Percentiles rank a stretch among this genome's conserved stretches.
phyloP scores from a whole-genome alignment of 2,888 invertebrate genomes.

The Clunio marinus region DNA sequence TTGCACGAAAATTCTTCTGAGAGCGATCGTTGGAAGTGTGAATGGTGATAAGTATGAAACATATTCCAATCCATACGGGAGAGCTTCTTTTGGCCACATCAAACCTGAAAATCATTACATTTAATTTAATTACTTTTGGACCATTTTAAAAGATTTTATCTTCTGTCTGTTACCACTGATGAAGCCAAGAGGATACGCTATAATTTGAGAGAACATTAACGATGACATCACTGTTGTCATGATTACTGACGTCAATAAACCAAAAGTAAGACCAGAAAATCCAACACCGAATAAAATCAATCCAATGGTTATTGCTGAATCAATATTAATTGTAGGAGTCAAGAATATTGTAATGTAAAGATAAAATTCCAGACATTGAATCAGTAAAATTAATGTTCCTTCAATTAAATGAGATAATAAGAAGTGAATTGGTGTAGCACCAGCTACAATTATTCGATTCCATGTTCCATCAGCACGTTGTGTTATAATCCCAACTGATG shows the following conservation, averaged over 20 bases:
- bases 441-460: slow-evolving; percentile 74
- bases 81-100: slow-evolving; percentile 58
- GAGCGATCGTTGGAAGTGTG: slow-evolving; percentile 64
- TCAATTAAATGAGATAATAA: slow-evolving; percentile 68
- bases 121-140: neutral
- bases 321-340: neutral
- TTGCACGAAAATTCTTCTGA: slow-evolving; percentile 64
- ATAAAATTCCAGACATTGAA: slow-evolving; percentile 53
- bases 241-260: slow-evolving; percentile 69
- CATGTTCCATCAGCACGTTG: slow-evolving; percentile 72
- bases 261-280: slow-evolving; percentile 71
- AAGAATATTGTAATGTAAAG: neutral
- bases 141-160: neutral
- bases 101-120: slow-evolving; percentile 49
- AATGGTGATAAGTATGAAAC: slow-evolving; percentile 64
- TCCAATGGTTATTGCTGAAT: slow-evolving; percentile 50
- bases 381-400: slow-evolving; percentile 60
- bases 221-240: slow-evolving; percentile 5
- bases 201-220: neutral
- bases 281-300: slow-evolving; percentile 61
- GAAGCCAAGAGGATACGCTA: neutral
- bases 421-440: slow-evolving; percentile 68
- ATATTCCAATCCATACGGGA: slow-evolving; percentile 55
- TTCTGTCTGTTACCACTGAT: too few species aligned
- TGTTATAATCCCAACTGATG: slow-evolving; percentile 66